A percentile compares a stretch with the other conserved stretches of the same genome.
phyloP scores from a whole-genome alignment of 2,797 vertebrate genomes.

The Poecilia gillii region DNA sequence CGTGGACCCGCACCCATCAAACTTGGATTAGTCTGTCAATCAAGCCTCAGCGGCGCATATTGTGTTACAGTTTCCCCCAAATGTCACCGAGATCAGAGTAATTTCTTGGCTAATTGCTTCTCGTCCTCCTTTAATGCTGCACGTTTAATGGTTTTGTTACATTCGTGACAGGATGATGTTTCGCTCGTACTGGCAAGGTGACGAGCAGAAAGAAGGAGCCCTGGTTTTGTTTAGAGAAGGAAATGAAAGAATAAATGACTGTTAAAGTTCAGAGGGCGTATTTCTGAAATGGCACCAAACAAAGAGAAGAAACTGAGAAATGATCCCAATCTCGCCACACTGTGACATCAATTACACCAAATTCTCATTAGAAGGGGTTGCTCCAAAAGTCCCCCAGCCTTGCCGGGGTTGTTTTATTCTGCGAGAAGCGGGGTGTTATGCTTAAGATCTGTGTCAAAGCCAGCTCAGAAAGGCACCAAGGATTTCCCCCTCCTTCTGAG shows the following conservation, averaged over 20 bases:
- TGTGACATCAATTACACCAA: constrained; percentile 78
- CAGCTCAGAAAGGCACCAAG: constrained; percentile 54
- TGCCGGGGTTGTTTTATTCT: constrained; percentile 61
- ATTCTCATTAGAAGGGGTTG: constrained; percentile 70
- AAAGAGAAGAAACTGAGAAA: constrained; percentile 77
- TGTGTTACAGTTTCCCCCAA: constrained; percentile 99
- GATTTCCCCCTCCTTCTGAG: constrained; percentile 73
- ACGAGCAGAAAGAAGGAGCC: constrained; percentile 68
- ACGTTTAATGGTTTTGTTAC: constrained; percentile 98
- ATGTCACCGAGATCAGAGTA: constrained; percentile 99
- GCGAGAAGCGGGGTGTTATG: constrained; percentile 67
- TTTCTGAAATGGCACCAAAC: constrained; percentile 79
- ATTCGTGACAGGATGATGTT: constrained; percentile 90
- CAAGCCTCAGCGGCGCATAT: constrained; percentile 90
- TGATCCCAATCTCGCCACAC: constrained; percentile 75
- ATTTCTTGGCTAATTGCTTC: constrained; percentile 99
- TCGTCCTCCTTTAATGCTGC: constrained; percentile 96
- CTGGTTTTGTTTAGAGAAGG: constrained; percentile 79
- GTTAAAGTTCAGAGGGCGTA: constrained; percentile 80
- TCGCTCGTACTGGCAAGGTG: constrained; percentile 65
- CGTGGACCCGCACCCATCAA: constrained; percentile 95
- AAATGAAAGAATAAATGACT: constrained; percentile 80
- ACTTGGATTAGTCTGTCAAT: constrained; percentile 99
- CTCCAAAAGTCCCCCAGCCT: constrained; percentile 59
- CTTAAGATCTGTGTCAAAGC: constrained; percentile 74